Base-by-base conservation (phyloP, 2,113 vertebrate species). In the Eolophus roseicapilla region DNA sequence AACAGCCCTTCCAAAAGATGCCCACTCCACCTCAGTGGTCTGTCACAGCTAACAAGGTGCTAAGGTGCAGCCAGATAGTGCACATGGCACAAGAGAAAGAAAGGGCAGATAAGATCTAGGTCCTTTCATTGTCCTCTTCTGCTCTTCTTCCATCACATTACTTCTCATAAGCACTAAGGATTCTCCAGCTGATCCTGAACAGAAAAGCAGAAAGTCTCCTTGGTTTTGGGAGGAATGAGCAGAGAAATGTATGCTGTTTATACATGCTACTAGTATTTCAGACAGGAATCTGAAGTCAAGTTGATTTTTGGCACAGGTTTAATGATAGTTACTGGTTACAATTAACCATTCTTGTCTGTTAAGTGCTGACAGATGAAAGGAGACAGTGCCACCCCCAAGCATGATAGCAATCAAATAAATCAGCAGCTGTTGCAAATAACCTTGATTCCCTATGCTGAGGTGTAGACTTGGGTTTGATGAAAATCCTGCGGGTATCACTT, bases 351-450 rank as follows among this genome's bases (percentile, higher is more conserved):
- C 76, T 69, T 92, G 23, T 87, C 63, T 95, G 24, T 33, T 82
- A 82, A 90, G 65, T 69, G 62, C 69, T 81, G 69, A 88, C 49
- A 93, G 28, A 9, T 20, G 25, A 20, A 73, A 79, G 21, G 37
- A 69, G 28, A 17, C 9, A 39, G 39, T 71, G 63, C 69, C 69
- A 67, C 24, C 9, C 9, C 16, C 18, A 82, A 82, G 52, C 21
- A 11, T 47, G 52, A 55, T 84, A 88, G 55, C 19, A 60, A 88
- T 93, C 64, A 79, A 60, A 79, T 33, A 74, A 75, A 93, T 89
- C 74, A 76, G 65, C 73, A 82, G 39, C 29, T 82, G 20, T 57
- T 93, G 41, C 52, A 28, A 57, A 47, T 93, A 83, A 68, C 63
- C 11, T 57, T 52, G 20, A 81, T 81, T 16, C 41, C 29, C 21